Base-by-base conservation (phyloP, 35 echinoderm and acorn worm species). In the Amphiura filiformis region DNA sequence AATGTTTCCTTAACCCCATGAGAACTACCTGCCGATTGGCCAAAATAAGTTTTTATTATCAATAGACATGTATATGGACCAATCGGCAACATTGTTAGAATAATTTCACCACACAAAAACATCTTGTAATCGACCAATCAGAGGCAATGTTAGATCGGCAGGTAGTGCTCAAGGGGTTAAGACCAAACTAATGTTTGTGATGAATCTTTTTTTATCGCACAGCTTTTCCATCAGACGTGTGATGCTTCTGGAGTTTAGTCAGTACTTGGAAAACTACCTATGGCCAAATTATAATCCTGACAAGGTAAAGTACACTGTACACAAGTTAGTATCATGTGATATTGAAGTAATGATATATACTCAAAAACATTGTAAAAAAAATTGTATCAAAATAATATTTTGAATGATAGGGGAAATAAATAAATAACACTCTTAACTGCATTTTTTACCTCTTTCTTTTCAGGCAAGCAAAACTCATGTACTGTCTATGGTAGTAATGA, bases 181-280 rank as follows among this genome's bases (percentile, higher is more conserved):
- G n/a, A n/a, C n/a, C n/a, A n/a, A n/a, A n/a, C n/a, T n/a, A n/a
- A n/a, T n/a, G n/a, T n/a, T n/a, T n/a, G n/a, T n/a, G n/a, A n/a
- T n/a, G n/a, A n/a, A n/a, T 44, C 31, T 17, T 23, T 81, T 83
- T 93, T 28, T 22, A 32, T 40, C 17, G n/a, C 61, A 36, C 36
- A 98, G 96, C 40, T 98, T 90, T 89, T 85, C 92, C 42, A 87
- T 94, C 35, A 82, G 96, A 32, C 41, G 96, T 44, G 86, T 98
- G 18, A 98, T 98, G 96, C 64, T 98, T 18, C 76, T 98, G 5
- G 96, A 98, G 83, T 98, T 98, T 39, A 98, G 96, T 47, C 96
- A 98, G 76, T 98, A 94, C 84, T 80, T 98, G 78, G 96, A 98
- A 44, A 98, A 98, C 56, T 98, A 94, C 47, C 83, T 98, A 1